Evolutionary conservation across 2,797 vertebrate species (phyloP), one percentile per base, ranked within the genome.

Genomic region (Fundulus diaphanus): DNA sequence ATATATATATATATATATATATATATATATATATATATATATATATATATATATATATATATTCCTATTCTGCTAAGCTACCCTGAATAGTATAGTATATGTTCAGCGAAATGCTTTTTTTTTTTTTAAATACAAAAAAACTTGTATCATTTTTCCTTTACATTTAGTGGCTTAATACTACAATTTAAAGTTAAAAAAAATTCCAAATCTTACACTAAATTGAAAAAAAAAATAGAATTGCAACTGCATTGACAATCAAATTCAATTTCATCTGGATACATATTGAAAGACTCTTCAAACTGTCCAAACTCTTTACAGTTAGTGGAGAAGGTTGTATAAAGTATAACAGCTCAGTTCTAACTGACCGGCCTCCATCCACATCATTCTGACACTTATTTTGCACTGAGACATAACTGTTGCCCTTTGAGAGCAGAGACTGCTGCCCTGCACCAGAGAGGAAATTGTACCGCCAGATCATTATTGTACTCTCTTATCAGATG

Each of bases 381-480:
- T 15, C 52, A 4, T n/a, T 56, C 52, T 52, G 24, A n/a, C 20
- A 52, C 49, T 7, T n/a, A 24, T 56, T 13, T 13, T 56, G 54
- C 54, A 27, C 27, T 56, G 54, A 56, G 29, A 56, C 54, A 56
- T 27, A 57, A 57, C 15, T 57, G 82, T 77, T 80, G 78, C 82
- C 83, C 79, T 84, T 76, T 85, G 82, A 76, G 67, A 78, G 27
- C 54, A 29, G 54, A 29, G 27, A 82, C 86, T 35, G 77, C 69
- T 70, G 82, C 76, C 76, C 72, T 27, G 44, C 54, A 81, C 73
- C 61, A 68, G 18, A 70, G 61, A 79, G 54, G 54, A 57, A 57
- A 57, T 57, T 57, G 54, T 57, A 46, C 65, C n/a, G 74, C 74
- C 79, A 89, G 87, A 81, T 91, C 82, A 31, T 57, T 57, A 57